Evolutionary conservation across 2,113 vertebrate genomes (phyloP), one percentile per base, ranked within the genome.

Genomic region (Aegithalos caudatus): DNA sequence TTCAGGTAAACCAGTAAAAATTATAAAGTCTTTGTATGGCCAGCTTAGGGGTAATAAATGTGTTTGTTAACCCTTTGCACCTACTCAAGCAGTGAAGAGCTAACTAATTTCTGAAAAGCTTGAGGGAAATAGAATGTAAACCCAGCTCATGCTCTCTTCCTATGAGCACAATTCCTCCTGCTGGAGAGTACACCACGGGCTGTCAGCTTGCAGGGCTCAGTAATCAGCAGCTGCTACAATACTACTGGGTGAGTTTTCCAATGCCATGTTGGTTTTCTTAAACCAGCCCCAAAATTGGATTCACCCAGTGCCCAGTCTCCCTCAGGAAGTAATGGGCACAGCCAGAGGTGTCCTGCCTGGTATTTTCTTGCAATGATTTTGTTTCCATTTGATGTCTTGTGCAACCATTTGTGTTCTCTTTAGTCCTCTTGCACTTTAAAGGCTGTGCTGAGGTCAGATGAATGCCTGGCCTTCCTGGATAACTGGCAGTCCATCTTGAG

Each of bases 191-290:
- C 33, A 37, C 42, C 81, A 48, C 0, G 0, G 45, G 19, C 69
- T 84, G 37, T n/a, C 60, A 69, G 58, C 51, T 78, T 38, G 37
- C 58, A 27, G 48, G 38, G 40, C 35, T 21, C 33, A 27, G 48
- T 4, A 54, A 19, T 33, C 4, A 60, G 72, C 47, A 78, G 38
- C 70, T 70, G 33, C 47, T 25, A 35, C 15, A 19, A 2, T n/a
- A 28, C 31, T 37, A 0, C 29, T 29, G 37, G 13, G 6, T 48
- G n/a, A 0, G 9, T 64, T 53, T 72, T 51, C 76, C 1, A 3
- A 5, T 51, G 54, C 40, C 7, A 1, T 1, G 8, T 25, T n/a
- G 35, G 23, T 47, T 90, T 86, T 35, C 40, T 87, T 44, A 53
- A 27, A 38, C 22, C 42, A 64, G 31, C 15, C 50, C 69, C 18